These are phyloP conservation scores for Monopterus albus DNA, from an alignment of 2,113 vertebrate genomes.

Conservation along the genomic window DNA sequence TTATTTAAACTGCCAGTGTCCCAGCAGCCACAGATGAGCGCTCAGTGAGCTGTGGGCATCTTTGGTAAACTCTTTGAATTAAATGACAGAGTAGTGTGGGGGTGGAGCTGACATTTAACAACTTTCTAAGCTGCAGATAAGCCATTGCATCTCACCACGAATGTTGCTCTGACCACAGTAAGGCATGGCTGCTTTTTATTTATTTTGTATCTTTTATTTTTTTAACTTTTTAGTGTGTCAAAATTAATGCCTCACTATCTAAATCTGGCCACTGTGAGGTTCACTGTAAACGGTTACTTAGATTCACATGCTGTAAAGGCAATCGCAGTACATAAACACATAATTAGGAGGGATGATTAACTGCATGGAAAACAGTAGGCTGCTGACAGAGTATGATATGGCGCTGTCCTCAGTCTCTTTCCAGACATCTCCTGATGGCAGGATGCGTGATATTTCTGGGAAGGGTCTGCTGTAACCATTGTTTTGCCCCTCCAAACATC, in stretches of 20 bases:
- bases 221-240: constrained; percentile 41
- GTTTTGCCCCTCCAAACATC: constrained; percentile 49
- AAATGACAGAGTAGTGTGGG: constrained; percentile 71
- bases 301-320: constrained; percentile 32
- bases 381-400: constrained; percentile 7
- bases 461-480: constrained; percentile 62
- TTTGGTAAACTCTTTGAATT: constrained; percentile 52
- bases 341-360: constrained; percentile 44
- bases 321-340: constrained; percentile 53
- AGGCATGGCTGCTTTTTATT: constrained; percentile 51
- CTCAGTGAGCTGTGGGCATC: constrained; percentile 49
- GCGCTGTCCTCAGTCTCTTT: not conserved
- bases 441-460: constrained; percentile 45
- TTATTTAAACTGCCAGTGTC: constrained; percentile 44
- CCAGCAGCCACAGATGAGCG: constrained; percentile 46
- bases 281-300: constrained; percentile 64
- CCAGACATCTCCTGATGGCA: constrained; percentile 21
- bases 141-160: constrained; percentile 59
- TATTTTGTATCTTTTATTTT: constrained; percentile 20
- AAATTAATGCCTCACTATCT: constrained; percentile 61
- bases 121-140: constrained; percentile 53
- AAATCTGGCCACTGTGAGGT: constrained; percentile 64
- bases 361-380: constrained; percentile 14
- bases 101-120: constrained; percentile 68
- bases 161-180: constrained; percentile 62